Conservation (phyloP, 1,140 invertebrate genomes). For the Aphaenogaster rudis region DNA sequence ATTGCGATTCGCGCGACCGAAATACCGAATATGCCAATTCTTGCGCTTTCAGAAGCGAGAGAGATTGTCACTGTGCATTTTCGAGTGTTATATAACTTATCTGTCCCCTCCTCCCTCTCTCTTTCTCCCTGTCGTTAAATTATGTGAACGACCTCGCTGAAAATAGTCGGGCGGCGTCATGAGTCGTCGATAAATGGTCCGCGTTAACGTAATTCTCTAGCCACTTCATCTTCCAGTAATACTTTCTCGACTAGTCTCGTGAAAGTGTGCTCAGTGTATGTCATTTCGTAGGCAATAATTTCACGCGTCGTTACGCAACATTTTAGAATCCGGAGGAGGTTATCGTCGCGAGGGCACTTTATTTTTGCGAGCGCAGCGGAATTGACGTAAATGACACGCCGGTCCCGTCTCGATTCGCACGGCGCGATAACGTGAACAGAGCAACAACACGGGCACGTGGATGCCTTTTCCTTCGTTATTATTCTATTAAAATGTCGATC, state of each 20-base stretch:
- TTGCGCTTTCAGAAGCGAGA: background rate
- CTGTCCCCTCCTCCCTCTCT: background rate
- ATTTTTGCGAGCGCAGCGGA: conserved; percentile 26
- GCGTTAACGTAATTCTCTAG: conserved; percentile 38
- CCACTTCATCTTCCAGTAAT: conserved; percentile 25
- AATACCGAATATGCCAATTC: background rate
- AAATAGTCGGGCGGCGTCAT: conserved; percentile 44
- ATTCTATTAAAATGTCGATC: conserved; percentile 34
- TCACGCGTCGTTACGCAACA: conserved; percentile 43
- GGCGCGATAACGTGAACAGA: conserved; percentile 12
- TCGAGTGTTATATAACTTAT: conserved; percentile 16
- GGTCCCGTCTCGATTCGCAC: background rate
- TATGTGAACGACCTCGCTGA: conserved; percentile 35
- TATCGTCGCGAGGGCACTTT: conserved; percentile 31
- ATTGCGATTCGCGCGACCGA: background rate
- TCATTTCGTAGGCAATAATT: conserved; percentile 47
- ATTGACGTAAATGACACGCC: conserved; percentile 41
- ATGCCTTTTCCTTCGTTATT: background rate
- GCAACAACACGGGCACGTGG: background rate
- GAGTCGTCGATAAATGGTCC: conserved; percentile 55
- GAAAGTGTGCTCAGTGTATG: conserved; percentile 13
- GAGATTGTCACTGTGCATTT: background rate
- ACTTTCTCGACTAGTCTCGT: conserved; percentile 17
- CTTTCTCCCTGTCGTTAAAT: conserved; percentile 26
- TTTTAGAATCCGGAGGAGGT: conserved; percentile 20